A percentile compares a stretch with the other conserved stretches of the same genome.
Evolutionary conservation across 2,797 vertebrate genomes (phyloP).

Genomic region (Falco columbarius): DNA sequence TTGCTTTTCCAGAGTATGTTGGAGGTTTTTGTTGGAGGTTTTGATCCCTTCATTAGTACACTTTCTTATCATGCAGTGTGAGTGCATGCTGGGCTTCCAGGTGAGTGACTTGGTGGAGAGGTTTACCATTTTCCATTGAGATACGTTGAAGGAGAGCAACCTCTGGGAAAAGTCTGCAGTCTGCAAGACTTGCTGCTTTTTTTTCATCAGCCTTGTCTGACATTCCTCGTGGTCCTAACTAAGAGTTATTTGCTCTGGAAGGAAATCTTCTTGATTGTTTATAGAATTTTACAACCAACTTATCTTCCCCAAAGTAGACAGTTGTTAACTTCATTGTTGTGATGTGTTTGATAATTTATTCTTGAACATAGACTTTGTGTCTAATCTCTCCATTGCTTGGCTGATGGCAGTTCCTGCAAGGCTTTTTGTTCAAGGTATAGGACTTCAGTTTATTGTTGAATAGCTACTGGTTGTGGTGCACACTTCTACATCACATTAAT

Average conservation of each 20-base stretch:
- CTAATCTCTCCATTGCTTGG: neutral
- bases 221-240: neutral
- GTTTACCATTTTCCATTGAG: neutral
- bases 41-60: neutral
- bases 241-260: slow-evolving; percentile 14
- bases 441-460: neutral
- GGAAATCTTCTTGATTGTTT: neutral
- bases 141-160: neutral
- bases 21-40: neutral
- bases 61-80: neutral
- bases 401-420: neutral
- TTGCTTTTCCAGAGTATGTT: neutral
- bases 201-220: neutral
- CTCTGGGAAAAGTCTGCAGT: slow-evolving; percentile 30
- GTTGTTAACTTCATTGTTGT: neutral
- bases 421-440: neutral
- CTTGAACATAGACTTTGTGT: neutral
- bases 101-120: neutral
- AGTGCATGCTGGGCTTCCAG: neutral
- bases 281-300: neutral
- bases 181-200: neutral
- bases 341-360: neutral
- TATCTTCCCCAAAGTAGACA: neutral
- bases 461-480: neutral
- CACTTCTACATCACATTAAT: neutral